A percentile compares a stretch with the other conserved stretches of the same genome.
Evolutionary conservation across 2,797 vertebrate genomes (phyloP).

Genomic region (Yasuhikotakia modesta): DNA sequence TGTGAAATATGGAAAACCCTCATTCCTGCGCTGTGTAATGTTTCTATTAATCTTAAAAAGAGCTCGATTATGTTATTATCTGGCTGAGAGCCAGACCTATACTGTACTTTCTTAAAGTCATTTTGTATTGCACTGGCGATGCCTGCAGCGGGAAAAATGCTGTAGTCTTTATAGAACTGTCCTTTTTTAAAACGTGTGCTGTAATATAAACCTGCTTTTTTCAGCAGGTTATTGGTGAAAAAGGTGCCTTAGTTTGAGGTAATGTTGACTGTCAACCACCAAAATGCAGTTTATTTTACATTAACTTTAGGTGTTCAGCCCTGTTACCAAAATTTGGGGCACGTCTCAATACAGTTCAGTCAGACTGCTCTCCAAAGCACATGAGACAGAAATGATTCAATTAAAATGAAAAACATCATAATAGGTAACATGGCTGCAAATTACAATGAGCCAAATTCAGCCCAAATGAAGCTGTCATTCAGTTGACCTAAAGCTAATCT

Average conservation of each 20-base stretch:
- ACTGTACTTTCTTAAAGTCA: constrained; percentile 15
- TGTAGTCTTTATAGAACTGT: neutral
- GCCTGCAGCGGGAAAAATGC: neutral
- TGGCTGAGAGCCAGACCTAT: constrained; percentile 29
- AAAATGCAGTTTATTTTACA: neutral
- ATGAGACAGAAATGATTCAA: too few species aligned
- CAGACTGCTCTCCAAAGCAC: too few species aligned
- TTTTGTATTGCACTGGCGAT: neutral
- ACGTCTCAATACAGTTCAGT: too few species aligned
- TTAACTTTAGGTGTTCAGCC: too few species aligned
- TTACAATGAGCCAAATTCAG: too few species aligned
- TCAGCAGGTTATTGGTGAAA: neutral
- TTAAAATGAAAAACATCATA: too few species aligned
- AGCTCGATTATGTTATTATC: constrained; percentile 57
- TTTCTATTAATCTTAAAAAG: constrained; percentile 56
- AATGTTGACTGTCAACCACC: neutral
- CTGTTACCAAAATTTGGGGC: too few species aligned
- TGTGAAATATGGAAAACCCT: constrained; percentile 41
- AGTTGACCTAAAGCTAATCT: too few species aligned
- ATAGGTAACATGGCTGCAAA: too few species aligned
- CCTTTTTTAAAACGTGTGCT: neutral
- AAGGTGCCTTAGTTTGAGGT: neutral
- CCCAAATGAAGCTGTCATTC: too few species aligned
- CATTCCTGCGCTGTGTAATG: constrained; percentile 40
- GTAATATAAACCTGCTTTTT: neutral